Percentiles rank a stretch among this genome's conserved stretches.
These are phyloP conservation scores for Laodelphax striatellus DNA, from an alignment of 1,140 invertebrate species.

Conservation along the genomic window DNA sequence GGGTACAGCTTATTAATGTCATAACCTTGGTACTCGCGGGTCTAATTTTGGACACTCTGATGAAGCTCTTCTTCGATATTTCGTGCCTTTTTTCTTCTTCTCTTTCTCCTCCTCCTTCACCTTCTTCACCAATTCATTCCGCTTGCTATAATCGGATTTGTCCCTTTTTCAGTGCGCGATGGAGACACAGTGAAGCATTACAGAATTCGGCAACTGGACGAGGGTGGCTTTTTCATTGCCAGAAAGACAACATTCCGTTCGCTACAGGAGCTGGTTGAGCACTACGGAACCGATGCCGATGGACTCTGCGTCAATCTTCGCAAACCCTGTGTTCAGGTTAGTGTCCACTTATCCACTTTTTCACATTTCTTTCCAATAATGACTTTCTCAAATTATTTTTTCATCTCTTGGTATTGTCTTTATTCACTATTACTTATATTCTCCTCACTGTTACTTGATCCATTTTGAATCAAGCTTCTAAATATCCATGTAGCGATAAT, in stretches of 20 bases:
- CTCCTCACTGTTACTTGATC: not conserved
- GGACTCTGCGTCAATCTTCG: constrained; percentile 93
- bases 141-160: too few relatives aligned
- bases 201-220: constrained; percentile 92
- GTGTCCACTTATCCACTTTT: constrained; percentile 18
- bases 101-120: too few relatives aligned
- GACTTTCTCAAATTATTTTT: not conserved
- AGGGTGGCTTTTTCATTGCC: constrained; percentile 98
- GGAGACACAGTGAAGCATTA: constrained; percentile 99
- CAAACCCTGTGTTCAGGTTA: constrained; percentile 92
- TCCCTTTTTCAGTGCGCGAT: constrained; percentile 68
- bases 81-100: too few relatives aligned
- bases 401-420: not conserved
- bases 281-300: constrained; percentile 94
- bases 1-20: too few relatives aligned
- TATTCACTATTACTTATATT: not conserved
- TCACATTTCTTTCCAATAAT: not conserved
- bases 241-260: constrained; percentile 90
- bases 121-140: too few relatives aligned
- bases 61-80: too few relatives aligned
- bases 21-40: too few relatives aligned
- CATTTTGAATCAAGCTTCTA: too few relatives aligned
- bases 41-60: too few relatives aligned
- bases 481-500: too few relatives aligned
- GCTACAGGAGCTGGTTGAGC: constrained; percentile 90